A percentile compares a stretch with the other conserved stretches of the same genome.
Conservation (phyloP, 2,797 vertebrate genomes). For the Miopithecus talapoin region DNA sequence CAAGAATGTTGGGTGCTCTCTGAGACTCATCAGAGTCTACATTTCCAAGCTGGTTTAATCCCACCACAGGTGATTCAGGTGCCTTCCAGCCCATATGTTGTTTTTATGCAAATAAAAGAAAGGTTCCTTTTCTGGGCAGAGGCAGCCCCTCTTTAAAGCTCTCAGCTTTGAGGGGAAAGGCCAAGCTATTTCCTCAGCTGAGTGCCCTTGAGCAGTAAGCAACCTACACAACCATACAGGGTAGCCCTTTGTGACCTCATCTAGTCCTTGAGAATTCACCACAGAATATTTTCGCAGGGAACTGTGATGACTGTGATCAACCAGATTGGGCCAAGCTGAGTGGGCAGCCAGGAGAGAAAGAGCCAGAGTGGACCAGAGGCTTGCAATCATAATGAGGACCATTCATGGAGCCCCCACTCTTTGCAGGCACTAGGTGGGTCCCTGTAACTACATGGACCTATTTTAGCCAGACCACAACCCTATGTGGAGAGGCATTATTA, state of each 20-base stretch:
- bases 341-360: background rate
- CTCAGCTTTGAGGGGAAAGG: background rate
- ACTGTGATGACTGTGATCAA: background rate
- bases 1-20: background rate
- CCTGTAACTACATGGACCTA: background rate
- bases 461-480: background rate
- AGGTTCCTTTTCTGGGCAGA: background rate
- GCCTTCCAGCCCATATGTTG: background rate
- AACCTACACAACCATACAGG: background rate
- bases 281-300: background rate
- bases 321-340: background rate
- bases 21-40: background rate
- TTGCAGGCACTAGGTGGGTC: background rate
- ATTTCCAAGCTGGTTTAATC: background rate
- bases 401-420: accelerated
- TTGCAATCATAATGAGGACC: background rate
- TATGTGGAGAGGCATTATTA: background rate
- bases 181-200: background rate
- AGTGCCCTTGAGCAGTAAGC: background rate
- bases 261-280: background rate
- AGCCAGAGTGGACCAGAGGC: background rate
- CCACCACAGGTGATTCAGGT: background rate
- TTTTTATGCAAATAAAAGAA: background rate
- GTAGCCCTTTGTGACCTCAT: background rate
- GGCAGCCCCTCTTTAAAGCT: background rate